Base-by-base conservation (phyloP, 2,797 vertebrate species). In the Spheniscus humboldti region DNA sequence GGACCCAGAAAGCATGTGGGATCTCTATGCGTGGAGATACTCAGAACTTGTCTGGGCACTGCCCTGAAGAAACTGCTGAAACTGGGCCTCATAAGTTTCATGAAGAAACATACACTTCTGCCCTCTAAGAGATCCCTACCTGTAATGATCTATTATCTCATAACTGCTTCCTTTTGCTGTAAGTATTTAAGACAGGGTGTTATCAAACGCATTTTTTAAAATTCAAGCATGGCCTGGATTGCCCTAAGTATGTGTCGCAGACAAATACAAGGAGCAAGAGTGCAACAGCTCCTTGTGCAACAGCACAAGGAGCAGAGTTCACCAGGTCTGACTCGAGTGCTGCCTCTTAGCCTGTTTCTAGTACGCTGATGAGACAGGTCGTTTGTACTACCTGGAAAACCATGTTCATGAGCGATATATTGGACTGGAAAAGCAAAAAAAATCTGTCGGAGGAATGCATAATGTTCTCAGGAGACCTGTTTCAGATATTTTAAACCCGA, bases 341-440 rank as follows among this genome's bases (percentile, higher is more conserved):
- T 74, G 31, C 24, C 28, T 59, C n/a, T 47, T 23, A 64, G 18
- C 9, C 41, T 45, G 22, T n/a, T 88, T 55, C 31, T 41, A 77
- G 53, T 18, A 27, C 16, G 6, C 19, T 45, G 23, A 41, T 56
- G 75, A 79, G 25, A 72, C 7, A 47, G 13, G 7, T 45, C 0
- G 0, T 18, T 72, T 39, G 27, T 48, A 56, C n/a, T 25, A 30
- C n/a, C 33, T 75, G 69, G 81, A 88, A 82, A 87, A 66, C 2
- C 4, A 6, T 27, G 16, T 33, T 83, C 10, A 35, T 0, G 0
- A 77, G 14, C 24, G 24, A 53, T 41, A 35, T 10, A 30, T 9
- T 43, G 2, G 1, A 57, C 15, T 25, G 57, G 9, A 30, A 85
- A 80, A 63, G 8, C 22, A 10, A 92, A 83, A 83, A 41, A 56